phyloP scores from a whole-genome alignment of 2,797 vertebrate species.

The Threskiornis aethiopicus region DNA sequence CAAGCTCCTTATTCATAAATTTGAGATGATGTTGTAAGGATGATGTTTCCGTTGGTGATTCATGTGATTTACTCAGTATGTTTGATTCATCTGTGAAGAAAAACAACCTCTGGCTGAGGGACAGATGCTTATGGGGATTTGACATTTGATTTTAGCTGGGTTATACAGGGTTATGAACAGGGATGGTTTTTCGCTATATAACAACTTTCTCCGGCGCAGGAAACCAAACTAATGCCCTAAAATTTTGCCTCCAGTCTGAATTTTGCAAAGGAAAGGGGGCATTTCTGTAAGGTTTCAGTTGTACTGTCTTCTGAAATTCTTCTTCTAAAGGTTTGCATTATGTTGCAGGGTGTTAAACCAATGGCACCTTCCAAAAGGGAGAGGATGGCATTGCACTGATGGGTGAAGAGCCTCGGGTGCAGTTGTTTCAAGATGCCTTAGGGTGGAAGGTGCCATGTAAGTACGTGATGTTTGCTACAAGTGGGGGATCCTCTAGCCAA shows the following conservation, averaged over 20 bases:
- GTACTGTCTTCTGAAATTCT: not conserved
- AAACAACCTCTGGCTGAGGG: constrained; percentile 47
- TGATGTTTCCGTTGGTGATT: constrained; percentile 63
- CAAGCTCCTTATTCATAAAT: constrained; percentile 60
- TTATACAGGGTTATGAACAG: not conserved
- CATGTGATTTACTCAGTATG: constrained; percentile 48
- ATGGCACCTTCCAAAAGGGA: not conserved
- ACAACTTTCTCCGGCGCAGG: not conserved
- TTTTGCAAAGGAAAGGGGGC: not conserved
- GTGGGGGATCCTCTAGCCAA: not conserved
- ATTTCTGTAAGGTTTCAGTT: not conserved
- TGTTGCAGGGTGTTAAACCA: not conserved
- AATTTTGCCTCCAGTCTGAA: not conserved
- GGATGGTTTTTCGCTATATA: not conserved
- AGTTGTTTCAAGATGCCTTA: not conserved
- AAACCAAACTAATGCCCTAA: not conserved
- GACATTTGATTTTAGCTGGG: constrained; percentile 31
- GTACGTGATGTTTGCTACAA: not conserved
- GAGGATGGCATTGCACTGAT: not conserved
- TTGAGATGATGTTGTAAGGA: constrained; percentile 49
- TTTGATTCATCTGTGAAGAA: constrained; percentile 38
- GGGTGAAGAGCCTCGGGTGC: not conserved
- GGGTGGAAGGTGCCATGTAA: not conserved
- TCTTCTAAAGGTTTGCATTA: not conserved
- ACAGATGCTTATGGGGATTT: constrained; percentile 15